Evolutionary conservation across 1,140 invertebrate species (phyloP).

Genomic region (Aradophagus sp.): DNA sequence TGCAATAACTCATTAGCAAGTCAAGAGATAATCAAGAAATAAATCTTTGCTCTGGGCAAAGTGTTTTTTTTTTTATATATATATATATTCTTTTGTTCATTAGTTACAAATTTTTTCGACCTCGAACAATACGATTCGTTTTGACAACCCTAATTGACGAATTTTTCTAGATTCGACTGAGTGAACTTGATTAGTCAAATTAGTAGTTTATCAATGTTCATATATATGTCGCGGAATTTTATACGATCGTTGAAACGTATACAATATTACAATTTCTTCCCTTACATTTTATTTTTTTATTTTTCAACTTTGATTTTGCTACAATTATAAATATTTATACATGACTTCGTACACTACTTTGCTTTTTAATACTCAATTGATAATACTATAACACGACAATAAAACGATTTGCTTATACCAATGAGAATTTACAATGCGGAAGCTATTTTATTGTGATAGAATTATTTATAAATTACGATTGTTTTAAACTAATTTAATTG

Average conservation of each 20-base stretch:
- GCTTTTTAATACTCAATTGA: slow-evolving; percentile 30
- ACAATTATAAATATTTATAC: slow-evolving; percentile 54
- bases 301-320: slow-evolving; percentile 18
- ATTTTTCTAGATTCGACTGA: slow-evolving; percentile 6
- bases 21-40: slow-evolving; percentile 62
- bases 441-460: slow-evolving; percentile 13
- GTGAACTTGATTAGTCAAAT: slow-evolving; percentile 10
- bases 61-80: slow-evolving; percentile 68
- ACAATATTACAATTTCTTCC: no score
- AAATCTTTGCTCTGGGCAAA: slow-evolving; percentile 60
- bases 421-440: slow-evolving; percentile 53
- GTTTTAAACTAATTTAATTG: no score
- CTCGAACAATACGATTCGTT: background rate
- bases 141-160: background rate
- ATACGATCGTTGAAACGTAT: slow-evolving; percentile 18
- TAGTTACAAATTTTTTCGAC: no score
- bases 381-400: slow-evolving; percentile 36
- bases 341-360: slow-evolving; percentile 37
- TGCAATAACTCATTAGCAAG: slow-evolving; percentile 53
- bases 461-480: slow-evolving; percentile 25
- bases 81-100: slow-evolving; percentile 33
- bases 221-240: slow-evolving; percentile 23
- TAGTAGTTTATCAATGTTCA: slow-evolving; percentile 29
- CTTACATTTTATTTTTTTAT: slow-evolving; percentile 14
- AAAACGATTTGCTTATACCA: slow-evolving; percentile 35